Percentiles rank a stretch among this genome's conserved stretches.
Evolutionary conservation across 2,888 invertebrate species (phyloP).

Genomic region (Eucriotettix oculatus): DNA sequence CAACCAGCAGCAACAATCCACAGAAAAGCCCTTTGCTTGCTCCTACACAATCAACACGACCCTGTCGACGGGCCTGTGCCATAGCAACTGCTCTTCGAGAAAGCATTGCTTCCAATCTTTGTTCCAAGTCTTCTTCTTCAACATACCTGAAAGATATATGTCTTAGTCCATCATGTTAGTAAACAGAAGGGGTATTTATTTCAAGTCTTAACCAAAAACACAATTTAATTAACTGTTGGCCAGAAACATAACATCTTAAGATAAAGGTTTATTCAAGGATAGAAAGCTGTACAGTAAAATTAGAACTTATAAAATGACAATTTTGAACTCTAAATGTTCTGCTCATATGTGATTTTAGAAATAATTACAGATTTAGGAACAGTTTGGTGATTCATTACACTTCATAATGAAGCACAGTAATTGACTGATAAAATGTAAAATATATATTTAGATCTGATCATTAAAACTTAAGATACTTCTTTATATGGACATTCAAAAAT

Average conservation of each 20-base stretch:
- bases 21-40: constrained; percentile 88
- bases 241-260: not conserved
- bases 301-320: not conserved
- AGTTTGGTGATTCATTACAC: no score
- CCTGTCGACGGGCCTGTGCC: constrained; percentile 65
- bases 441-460: no score
- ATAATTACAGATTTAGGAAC: no score
- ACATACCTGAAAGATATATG: constrained; percentile 30
- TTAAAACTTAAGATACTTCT: no score
- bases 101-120: constrained; percentile 73
- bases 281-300: not conserved
- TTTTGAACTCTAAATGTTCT: no score
- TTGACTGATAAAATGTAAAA: no score
- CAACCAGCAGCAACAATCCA: constrained; percentile 74
- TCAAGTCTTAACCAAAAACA: no score
- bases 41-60: constrained; percentile 84
- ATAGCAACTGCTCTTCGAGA: constrained; percentile 73
- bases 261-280: not conserved
- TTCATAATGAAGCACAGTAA: no score
- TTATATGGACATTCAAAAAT: no score
- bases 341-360: no score
- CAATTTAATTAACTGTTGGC: not conserved
- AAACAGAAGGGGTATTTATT: no score
- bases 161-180: no score
- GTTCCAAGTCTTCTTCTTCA: constrained; percentile 72